Evolutionary conservation across 2,113 vertebrate genomes (phyloP), one percentile per base, ranked within the genome.

Genomic region (Oreocharis arfaki): DNA sequence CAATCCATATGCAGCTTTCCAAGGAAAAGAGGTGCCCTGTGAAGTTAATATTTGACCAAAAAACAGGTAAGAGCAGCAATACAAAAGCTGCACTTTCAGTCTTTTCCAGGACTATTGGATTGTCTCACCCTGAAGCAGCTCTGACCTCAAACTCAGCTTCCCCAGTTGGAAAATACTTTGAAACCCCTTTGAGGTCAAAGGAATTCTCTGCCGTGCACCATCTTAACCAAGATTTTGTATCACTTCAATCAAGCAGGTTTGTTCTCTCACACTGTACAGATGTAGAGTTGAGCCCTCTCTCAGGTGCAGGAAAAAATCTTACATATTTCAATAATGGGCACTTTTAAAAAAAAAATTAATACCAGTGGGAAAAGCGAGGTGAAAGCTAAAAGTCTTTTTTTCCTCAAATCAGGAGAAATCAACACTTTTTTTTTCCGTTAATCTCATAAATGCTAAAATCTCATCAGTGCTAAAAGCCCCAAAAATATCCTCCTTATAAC

Each of bases 41-140:
- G 42, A 64, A 42, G n/a, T 30, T 13, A 23, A 10, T 39, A 27
- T 61, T 50, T 85, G 47, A 12, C 30, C 7, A 65, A 78, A 65
- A 77, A 24, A 1, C 6, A 14, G 3, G 8, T 22, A 20, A 0
- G 1, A 44, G 49, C 21, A 61, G 16, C 19, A 68, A 65, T 7
- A 21, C 18, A 67, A 75, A 84, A 65, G 15, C 46, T 91, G 24
- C 13, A 41, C 23, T 59, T 82, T 55, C 37, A 65, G 17, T 33
- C 21, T 46, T 16, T 59, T 65, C 53, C 52, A 65, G 24, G 20
- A 24, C 55, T 3, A 1, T 14, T 30, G 39, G 46, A 20, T 63
- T 84, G 21, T 24, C 44, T 60, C 60, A 75, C 19, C 6, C 23
- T 12, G 2, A 87, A 90, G 47, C 47, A 78, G 35, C 19, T 92